These are phyloP conservation scores for Orthosia gothica DNA, from an alignment of 2,888 invertebrate genomes.

Conservation along the genomic window DNA sequence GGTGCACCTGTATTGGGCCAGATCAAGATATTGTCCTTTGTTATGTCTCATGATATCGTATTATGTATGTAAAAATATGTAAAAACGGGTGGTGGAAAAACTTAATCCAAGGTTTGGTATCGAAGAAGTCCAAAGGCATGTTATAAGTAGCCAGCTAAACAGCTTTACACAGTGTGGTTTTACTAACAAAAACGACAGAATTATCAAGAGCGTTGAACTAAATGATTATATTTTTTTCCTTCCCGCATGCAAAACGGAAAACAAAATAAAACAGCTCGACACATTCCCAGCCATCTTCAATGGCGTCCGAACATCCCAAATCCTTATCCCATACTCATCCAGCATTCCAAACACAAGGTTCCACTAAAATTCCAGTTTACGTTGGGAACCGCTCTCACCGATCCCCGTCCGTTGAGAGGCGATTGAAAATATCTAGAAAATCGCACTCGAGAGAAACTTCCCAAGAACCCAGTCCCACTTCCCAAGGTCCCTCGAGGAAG, in stretches of 20 bases:
- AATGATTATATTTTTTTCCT: conserved; percentile 78
- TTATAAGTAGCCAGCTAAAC: conserved; percentile 64
- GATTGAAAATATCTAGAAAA: conserved; percentile 79
- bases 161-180: conserved; percentile 73
- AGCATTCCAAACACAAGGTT: conserved; percentile 92
- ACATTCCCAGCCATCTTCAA: conserved; percentile 91
- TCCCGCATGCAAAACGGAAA: conserved; percentile 89
- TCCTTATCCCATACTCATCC: conserved; percentile 90
- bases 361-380: conserved; percentile 95
- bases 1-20: conserved; percentile 75
- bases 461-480: conserved; percentile 88
- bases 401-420: conserved; percentile 88
- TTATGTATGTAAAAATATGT: conserved; percentile 50
- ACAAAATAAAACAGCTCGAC: conserved; percentile 86
- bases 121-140: conserved; percentile 68
- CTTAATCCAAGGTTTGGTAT: conserved; percentile 55
- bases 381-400: conserved; percentile 92
- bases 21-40: conserved; percentile 62
- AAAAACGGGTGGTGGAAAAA: conserved; percentile 57
- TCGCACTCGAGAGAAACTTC: conserved; percentile 86
- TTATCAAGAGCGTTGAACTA: conserved; percentile 68
- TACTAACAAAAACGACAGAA: conserved; percentile 72
- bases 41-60: conserved; percentile 40
- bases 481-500: conserved; percentile 87
- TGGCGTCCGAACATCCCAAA: conserved; percentile 88